These are phyloP conservation scores for Anguilla pacifica DNA, from an alignment of 2,797 vertebrate species.

Conservation along the genomic window DNA sequence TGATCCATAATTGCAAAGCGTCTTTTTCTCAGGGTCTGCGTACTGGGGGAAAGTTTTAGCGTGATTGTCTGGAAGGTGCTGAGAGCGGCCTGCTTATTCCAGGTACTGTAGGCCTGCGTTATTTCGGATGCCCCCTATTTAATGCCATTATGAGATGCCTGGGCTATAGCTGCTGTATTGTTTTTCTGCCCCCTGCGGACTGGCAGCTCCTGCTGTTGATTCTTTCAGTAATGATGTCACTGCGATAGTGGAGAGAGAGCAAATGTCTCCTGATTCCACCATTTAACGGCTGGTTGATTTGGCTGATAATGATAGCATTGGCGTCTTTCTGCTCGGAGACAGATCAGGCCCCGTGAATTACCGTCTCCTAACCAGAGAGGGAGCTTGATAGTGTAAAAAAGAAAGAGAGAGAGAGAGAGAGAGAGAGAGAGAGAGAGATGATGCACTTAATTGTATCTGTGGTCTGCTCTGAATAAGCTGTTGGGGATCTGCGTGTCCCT, in stretches of 20 bases:
- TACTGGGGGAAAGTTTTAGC: slow-evolving; percentile 12
- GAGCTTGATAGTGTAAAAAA: slow-evolving; percentile 47
- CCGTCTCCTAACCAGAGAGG: slow-evolving; percentile 64
- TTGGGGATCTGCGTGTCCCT: slow-evolving; percentile 68
- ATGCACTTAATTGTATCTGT: slow-evolving; percentile 79
- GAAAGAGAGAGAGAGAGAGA: not conserved
- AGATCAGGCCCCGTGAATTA: slow-evolving; percentile 79
- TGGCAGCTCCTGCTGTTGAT: slow-evolving; percentile 69
- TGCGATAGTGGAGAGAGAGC: slow-evolving; percentile 80
- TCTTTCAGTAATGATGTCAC: slow-evolving; percentile 87
- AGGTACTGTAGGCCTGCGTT: slow-evolving; percentile 12
- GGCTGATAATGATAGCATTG: slow-evolving; percentile 83
- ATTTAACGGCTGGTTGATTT: slow-evolving; percentile 86
- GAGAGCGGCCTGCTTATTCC: not conserved
- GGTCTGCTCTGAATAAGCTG: slow-evolving; percentile 73
- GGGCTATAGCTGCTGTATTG: slow-evolving; percentile 45
- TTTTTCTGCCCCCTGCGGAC: slow-evolving; percentile 52
- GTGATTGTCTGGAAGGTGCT: slow-evolving; percentile 7
- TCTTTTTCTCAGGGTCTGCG: slow-evolving; percentile 18
- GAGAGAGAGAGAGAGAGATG: slow-evolving; percentile 42
- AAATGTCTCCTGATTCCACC: slow-evolving; percentile 88
- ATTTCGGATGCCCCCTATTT: slow-evolving; percentile 22
- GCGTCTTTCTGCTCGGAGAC: slow-evolving; percentile 76
- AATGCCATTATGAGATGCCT: slow-evolving; percentile 43
- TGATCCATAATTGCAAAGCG: slow-evolving; percentile 46